These are phyloP conservation scores for Beris morrisii DNA, from an alignment of 2,888 invertebrate genomes.

Conservation along the genomic window DNA sequence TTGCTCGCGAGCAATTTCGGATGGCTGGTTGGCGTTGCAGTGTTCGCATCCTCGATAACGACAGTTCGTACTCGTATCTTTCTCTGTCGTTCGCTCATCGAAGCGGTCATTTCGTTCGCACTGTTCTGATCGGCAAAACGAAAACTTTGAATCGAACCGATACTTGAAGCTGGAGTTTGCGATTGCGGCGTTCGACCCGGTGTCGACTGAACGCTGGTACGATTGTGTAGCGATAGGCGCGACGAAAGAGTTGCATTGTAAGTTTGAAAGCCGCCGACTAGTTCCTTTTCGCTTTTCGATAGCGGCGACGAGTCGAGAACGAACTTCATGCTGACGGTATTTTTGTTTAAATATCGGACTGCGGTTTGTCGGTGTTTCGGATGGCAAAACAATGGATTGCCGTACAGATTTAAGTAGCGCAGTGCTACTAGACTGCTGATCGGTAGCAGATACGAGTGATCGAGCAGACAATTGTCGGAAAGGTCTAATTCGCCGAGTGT, in stretches of 20 bases:
- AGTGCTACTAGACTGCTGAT: conserved; percentile 61
- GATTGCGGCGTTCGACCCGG: conserved; percentile 35
- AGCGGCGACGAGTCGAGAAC: conserved; percentile 60
- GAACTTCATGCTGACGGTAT: conserved; percentile 60
- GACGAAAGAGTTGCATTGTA: conserved; percentile 31
- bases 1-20: not conserved
- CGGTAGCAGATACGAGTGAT: conserved; percentile 62
- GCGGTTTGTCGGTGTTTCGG: conserved; percentile 62
- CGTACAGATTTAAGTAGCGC: conserved; percentile 60
- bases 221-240: not conserved
- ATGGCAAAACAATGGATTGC: conserved; percentile 67
- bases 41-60: conserved; percentile 48
- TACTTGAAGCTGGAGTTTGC: conserved; percentile 51
- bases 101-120: conserved; percentile 33
- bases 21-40: conserved; percentile 30
- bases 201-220: conserved; percentile 35
- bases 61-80: conserved; percentile 57
- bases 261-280: conserved; percentile 56
- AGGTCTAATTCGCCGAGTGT: conserved; percentile 64
- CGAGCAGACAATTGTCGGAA: conserved; percentile 65
- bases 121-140: conserved; percentile 33
- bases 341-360: conserved; percentile 61
- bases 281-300: conserved; percentile 59
- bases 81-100: conserved; percentile 41
- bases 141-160: conserved; percentile 47